phyloP scores from a whole-genome alignment of 2,888 invertebrate species.

The Agrotis ipsilon region DNA sequence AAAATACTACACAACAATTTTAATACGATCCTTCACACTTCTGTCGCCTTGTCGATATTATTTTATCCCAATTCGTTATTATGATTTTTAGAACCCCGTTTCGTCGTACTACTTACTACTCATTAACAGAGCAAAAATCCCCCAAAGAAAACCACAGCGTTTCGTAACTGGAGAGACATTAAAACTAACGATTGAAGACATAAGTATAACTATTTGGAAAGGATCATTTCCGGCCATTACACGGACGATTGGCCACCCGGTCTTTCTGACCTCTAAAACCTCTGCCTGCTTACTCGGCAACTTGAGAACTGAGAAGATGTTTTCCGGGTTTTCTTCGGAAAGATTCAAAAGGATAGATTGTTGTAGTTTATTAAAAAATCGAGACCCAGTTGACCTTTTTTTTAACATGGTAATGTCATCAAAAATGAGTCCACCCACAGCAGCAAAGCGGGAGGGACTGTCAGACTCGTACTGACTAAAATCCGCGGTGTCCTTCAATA shows the following conservation, averaged over 20 bases:
- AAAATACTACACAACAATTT: no score
- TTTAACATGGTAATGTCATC: no score
- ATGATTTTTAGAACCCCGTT: no score
- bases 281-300: slow-evolving; percentile 48
- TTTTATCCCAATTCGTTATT: no score
- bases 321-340: slow-evolving; percentile 16
- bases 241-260: slow-evolving; percentile 42
- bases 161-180: slow-evolving; percentile 50
- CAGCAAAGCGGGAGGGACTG: no score
- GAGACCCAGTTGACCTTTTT: no score
- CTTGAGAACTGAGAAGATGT: slow-evolving; percentile 16
- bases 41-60: no score
- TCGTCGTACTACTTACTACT: not conserved
- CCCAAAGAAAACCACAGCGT: slow-evolving; percentile 20
- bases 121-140: not conserved
- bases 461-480: no score
- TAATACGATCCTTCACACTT: no score
- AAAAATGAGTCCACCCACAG: no score
- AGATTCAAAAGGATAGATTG: not conserved
- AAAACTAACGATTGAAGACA: slow-evolving; percentile 54
- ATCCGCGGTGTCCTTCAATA: no score
- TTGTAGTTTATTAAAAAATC: not conserved
- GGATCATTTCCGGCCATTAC: slow-evolving; percentile 58
- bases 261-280: slow-evolving; percentile 41
- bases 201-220: slow-evolving; percentile 52